Evolutionary conservation across 2,113 vertebrate genomes (phyloP).

Genomic region (Rhinolophus sinicus): DNA sequence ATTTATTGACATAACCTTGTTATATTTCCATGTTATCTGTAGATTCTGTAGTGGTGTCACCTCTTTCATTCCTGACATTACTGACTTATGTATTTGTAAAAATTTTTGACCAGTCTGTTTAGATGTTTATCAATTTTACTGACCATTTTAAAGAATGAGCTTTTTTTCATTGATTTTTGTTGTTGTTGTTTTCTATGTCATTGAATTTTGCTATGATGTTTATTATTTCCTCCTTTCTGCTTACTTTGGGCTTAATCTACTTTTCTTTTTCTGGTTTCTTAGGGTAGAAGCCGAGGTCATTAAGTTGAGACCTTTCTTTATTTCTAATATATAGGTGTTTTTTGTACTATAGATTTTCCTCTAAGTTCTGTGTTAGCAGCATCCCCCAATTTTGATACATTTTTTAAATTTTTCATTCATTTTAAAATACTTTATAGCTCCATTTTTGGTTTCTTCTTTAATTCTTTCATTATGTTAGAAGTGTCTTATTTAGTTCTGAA

Average conservation of each 20-base stretch:
- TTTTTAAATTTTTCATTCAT: background rate
- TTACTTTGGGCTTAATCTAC: background rate
- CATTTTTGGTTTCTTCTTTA: background rate
- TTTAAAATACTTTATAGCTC: background rate
- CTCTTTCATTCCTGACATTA: background rate
- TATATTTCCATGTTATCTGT: background rate
- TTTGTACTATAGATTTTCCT: background rate
- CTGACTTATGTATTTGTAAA: background rate
- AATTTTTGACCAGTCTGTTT: background rate
- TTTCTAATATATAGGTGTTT: background rate
- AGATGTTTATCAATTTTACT: background rate
- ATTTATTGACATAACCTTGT: background rate
- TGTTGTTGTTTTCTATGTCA: background rate
- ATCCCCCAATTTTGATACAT: background rate
- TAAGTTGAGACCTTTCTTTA: background rate
- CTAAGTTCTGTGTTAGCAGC: background rate
- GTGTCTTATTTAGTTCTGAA: background rate
- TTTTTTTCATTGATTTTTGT: background rate
- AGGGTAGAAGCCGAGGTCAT: background rate
- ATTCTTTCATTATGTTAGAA: background rate
- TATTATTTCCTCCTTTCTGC: background rate
- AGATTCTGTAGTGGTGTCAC: background rate
- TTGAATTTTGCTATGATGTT: background rate
- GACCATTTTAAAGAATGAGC: background rate
- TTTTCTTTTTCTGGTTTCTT: background rate